These are phyloP conservation scores for Elephantulus edwardii DNA, from an alignment of 2,113 vertebrate genomes.

Conservation along the genomic window DNA sequence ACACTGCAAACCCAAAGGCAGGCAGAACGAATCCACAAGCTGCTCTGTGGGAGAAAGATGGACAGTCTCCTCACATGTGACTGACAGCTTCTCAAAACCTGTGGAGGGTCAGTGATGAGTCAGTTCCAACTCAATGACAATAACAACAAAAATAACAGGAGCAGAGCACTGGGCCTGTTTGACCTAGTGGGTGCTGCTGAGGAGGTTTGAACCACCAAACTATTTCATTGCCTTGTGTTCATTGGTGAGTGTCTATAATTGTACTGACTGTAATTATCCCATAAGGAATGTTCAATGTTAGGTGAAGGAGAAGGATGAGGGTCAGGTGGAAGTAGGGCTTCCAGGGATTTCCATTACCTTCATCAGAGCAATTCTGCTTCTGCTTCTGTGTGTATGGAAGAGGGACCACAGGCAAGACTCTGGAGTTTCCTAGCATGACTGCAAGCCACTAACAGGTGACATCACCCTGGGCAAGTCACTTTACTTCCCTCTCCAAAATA, in stretches of 20 bases:
- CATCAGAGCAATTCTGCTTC: not conserved
- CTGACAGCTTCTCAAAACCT: too few species aligned
- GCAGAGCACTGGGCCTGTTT: not conserved
- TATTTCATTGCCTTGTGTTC: not conserved
- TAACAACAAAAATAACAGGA: too few species aligned
- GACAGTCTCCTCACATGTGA: too few species aligned
- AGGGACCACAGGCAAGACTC: not conserved
- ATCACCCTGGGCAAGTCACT: not conserved
- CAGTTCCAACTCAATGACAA: too few species aligned
- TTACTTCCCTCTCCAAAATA: not conserved
- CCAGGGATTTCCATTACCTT: not conserved
- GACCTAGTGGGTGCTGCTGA: too few species aligned
- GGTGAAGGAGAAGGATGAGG: not conserved
- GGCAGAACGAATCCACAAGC: too few species aligned
- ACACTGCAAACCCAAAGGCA: not conserved
- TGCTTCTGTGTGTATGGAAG: rapidly evolving
- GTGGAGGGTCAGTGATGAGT: too few species aligned
- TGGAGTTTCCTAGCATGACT: rapidly evolving
- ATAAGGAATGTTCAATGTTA: not conserved
- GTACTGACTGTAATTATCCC: not conserved
- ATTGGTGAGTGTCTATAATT: not conserved
- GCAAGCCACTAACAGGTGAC: not conserved
- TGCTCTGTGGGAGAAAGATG: too few species aligned
- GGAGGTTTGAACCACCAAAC: not conserved
- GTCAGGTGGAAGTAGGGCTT: rapidly evolving